A percentile compares a stretch with the other conserved stretches of the same genome.
Evolutionary conservation across 1,140 invertebrate genomes (phyloP).

Genomic region (Halyomorpha halys): DNA sequence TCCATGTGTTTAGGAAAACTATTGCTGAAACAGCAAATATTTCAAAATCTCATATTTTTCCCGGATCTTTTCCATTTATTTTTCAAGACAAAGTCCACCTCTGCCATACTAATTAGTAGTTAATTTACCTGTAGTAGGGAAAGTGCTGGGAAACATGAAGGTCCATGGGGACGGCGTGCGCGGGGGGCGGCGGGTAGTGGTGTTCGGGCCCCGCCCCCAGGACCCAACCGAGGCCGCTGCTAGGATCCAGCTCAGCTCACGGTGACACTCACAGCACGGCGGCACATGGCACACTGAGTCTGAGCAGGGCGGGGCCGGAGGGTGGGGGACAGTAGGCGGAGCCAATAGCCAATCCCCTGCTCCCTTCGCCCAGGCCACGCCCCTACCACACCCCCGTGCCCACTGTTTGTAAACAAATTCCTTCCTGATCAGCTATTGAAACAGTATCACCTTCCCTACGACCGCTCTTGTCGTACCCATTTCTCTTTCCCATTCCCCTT

Average conservation of each 20-base stretch:
- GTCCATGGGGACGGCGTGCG: slow-evolving; percentile 63
- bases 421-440: not conserved
- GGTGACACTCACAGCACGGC: slow-evolving; percentile 4
- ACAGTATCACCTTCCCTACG: too few relatives aligned
- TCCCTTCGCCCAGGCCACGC: not conserved
- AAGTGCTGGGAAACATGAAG: slow-evolving; percentile 77
- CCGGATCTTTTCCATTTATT: too few relatives aligned
- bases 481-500: too few relatives aligned
- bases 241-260: slow-evolving; percentile 6
- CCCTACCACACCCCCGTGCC: not conserved
- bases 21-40: too few relatives aligned
- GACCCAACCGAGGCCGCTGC: slow-evolving; percentile 11
- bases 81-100: too few relatives aligned
- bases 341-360: not conserved
- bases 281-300: slow-evolving; percentile 13
- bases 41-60: too few relatives aligned
- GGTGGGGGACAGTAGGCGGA: not conserved
- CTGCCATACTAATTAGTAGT: too few relatives aligned
- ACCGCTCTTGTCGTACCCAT: too few relatives aligned
- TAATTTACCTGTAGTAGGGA: slow-evolving; percentile 70
- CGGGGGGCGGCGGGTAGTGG: slow-evolving; percentile 32
- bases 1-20: too few relatives aligned
- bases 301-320: not conserved
- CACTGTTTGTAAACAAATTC: slow-evolving; percentile 14
- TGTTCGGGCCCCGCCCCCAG: slow-evolving; percentile 24